Evolutionary conservation across 1,140 invertebrate genomes (phyloP), one percentile per base, ranked within the genome.

Genomic region (Liolophura sinensis): DNA sequence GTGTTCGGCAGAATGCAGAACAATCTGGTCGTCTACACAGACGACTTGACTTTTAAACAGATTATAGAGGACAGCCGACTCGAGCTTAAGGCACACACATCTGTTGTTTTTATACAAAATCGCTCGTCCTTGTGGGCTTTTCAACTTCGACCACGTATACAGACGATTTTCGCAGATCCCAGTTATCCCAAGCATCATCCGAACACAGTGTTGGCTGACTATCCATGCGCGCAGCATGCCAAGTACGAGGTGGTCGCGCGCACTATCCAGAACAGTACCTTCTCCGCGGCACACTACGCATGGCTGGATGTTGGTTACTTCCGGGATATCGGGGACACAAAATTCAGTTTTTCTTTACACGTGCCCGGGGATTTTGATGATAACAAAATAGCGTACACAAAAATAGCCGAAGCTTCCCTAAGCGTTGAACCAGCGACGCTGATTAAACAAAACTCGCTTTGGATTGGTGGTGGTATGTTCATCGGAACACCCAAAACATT

Each of bases 281-380:
- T 67, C 48, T 20, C 56, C 9, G 66, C 62, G 20, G 7, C 20
- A 22, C 57, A 67, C 27, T 56, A 66, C 47, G 61, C 62, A 12
- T 67, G 65, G 65, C 24, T 67, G 6, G 65, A 67, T 65, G 27
- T 52, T 18, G 65, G 65, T 18, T 63, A 47, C 24, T 67, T 67
- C 31, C 50, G 61, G 4, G 55, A 60, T 47, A 57, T 75, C 48
- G 65, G 59, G 16, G 48, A 66, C 9, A 47, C 59, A 24, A 9
- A 40, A 5, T 40, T 40, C 31, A 40, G 9, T 9, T 40, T 40
- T 40, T 9, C 9, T 40, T 40, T 40, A 40, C 31, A 40, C 3
- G 31, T 40, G 31, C 31, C 31, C 9, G 31, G 31, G 3, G 57
- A 64, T 55, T 70, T 73, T 63, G 67, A 76, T 56, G 57, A 68